These are phyloP conservation scores for Apostichopus leukothele DNA, from an alignment of 53 echinoderm and acorn worm species.

Conservation along the genomic window DNA sequence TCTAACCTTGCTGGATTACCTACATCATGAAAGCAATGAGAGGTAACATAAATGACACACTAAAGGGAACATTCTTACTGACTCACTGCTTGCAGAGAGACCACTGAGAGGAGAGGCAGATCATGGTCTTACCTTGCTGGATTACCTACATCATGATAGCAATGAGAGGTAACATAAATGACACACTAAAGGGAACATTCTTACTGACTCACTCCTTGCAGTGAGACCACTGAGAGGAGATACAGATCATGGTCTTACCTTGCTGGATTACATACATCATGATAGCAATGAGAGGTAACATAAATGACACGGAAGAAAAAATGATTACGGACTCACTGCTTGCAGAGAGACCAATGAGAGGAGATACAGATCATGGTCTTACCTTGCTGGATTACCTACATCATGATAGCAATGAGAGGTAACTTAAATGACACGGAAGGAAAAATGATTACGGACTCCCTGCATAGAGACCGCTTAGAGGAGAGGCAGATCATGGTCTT, in stretches of 20 bases:
- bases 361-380: too few species aligned
- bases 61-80: not conserved
- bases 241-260: too few species aligned
- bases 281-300: slow-evolving; percentile 25
- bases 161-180: not conserved
- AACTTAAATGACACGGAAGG: not conserved
- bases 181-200: not conserved
- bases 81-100: not conserved
- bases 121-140: not conserved
- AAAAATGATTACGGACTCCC: not conserved
- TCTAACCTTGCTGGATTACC: slow-evolving; percentile 41
- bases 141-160: slow-evolving; percentile 58
- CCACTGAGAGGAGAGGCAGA: not conserved
- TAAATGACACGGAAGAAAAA: too few species aligned
- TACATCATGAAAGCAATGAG: slow-evolving; percentile 44
- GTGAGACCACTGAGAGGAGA: too few species aligned
- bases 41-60: not conserved
- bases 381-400: slow-evolving; percentile 53
- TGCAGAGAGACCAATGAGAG: not conserved
- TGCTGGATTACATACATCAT: slow-evolving; percentile 53
- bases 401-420: slow-evolving; percentile 26
- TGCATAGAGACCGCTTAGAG: not conserved
- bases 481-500: too few species aligned
- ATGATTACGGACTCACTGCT: too few species aligned
- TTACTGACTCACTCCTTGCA: too few species aligned